These are phyloP conservation scores for Pyralis farinalis DNA, from an alignment of 2,888 invertebrate genomes.

Conservation along the genomic window DNA sequence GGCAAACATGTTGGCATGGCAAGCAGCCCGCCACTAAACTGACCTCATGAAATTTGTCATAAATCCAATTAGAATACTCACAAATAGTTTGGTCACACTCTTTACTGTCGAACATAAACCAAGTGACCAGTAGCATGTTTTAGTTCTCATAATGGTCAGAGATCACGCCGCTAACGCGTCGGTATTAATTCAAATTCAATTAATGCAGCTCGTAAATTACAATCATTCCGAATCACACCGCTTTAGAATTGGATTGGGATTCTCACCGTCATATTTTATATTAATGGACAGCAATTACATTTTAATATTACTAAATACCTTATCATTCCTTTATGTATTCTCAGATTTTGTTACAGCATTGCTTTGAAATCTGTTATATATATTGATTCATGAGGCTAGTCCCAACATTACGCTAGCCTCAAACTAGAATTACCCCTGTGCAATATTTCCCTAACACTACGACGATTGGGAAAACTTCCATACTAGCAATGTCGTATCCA, in stretches of 20 bases:
- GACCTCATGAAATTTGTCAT: too few relatives aligned
- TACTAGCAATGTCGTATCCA: too few relatives aligned
- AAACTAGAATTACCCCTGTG: too few relatives aligned
- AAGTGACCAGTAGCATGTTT: neutral
- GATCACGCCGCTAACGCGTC: neutral
- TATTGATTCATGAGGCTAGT: too few relatives aligned
- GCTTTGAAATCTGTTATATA: too few relatives aligned
- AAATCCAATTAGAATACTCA: too few relatives aligned
- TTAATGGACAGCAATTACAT: neutral
- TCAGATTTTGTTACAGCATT: neutral
- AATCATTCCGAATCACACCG: neutral
- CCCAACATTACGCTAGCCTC: too few relatives aligned
- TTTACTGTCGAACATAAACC: neutral
- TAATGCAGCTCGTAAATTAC: slow-evolving; percentile 5
- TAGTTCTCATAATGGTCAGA: neutral
- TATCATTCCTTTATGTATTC: neutral
- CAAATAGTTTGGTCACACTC: too few relatives aligned
- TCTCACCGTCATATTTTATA: neutral
- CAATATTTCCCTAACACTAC: too few relatives aligned
- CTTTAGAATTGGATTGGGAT: slow-evolving; percentile 6
- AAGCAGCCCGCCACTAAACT: too few relatives aligned
- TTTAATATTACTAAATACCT: neutral
- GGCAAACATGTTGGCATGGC: too few relatives aligned
- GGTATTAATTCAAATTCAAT: slow-evolving; percentile 6
- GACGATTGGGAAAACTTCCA: too few relatives aligned